Evolutionary conservation across 1,140 invertebrate species (phyloP).

Genomic region (Sitophilus oryzae): DNA sequence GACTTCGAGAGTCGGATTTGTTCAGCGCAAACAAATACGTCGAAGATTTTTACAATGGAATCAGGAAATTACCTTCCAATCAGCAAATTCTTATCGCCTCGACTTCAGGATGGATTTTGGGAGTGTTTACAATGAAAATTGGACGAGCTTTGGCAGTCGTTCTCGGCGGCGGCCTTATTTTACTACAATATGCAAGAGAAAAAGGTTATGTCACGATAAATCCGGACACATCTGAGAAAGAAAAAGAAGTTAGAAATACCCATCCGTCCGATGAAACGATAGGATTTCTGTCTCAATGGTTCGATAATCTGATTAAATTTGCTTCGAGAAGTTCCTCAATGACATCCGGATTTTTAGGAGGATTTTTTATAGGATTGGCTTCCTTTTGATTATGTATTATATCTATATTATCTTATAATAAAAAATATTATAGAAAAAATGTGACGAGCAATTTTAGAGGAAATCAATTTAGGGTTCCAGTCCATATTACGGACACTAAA

Average conservation of each 20-base stretch:
- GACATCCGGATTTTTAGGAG: neutral
- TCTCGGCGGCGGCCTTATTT: neutral
- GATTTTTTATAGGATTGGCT: neutral
- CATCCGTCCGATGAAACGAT: neutral
- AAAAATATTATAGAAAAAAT: too few species aligned
- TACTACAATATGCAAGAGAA: neutral
- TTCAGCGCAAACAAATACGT: too few species aligned
- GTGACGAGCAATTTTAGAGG: too few species aligned
- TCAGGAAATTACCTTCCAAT: neutral
- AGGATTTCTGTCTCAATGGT: neutral
- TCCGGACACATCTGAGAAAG: neutral
- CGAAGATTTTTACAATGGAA: neutral
- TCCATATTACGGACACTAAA: too few species aligned
- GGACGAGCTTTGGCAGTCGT: neutral
- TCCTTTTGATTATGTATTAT: too few species aligned
- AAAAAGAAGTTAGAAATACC: neutral
- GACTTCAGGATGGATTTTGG: neutral
- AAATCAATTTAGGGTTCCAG: too few species aligned
- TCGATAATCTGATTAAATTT: neutral
- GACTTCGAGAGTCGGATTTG: too few species aligned
- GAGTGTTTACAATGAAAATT: neutral
- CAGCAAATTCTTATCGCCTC: neutral
- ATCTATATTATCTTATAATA: too few species aligned
- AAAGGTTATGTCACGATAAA: neutral
- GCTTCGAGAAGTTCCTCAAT: neutral